Percentiles rank a stretch among this genome's conserved stretches.
Conservation (phyloP, 2,888 invertebrate species). For the Cantharis flavilabris region DNA sequence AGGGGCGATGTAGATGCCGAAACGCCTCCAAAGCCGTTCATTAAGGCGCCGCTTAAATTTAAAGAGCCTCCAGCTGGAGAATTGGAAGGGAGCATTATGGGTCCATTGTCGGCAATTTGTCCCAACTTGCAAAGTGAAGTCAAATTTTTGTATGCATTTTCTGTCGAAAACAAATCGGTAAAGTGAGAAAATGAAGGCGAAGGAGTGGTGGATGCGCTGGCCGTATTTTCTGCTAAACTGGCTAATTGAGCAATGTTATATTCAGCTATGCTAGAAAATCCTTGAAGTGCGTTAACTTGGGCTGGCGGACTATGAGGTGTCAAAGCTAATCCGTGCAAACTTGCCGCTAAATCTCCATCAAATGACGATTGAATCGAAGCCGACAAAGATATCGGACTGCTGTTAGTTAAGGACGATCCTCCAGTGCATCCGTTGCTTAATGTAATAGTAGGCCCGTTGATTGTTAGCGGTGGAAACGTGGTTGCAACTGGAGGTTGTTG, state of each 20-base stretch:
- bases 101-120: constrained; percentile 55
- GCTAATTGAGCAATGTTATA: constrained; percentile 86
- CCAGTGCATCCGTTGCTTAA: constrained; percentile 48
- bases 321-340: constrained; percentile 46
- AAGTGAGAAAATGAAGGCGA: constrained; percentile 74
- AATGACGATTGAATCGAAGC: constrained; percentile 77
- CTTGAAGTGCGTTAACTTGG: constrained; percentile 49
- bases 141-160: constrained; percentile 84
- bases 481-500: constrained; percentile 11
- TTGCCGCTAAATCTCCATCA: constrained; percentile 67
- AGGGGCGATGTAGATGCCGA: constrained; percentile 68
- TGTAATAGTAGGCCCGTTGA: constrained; percentile 41
- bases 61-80: constrained; percentile 61
- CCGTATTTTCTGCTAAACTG: constrained; percentile 74
- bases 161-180: constrained; percentile 77
- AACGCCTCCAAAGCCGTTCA: constrained; percentile 63
- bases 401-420: constrained; percentile 63
- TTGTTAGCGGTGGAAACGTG: constrained; percentile 44
- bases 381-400: constrained; percentile 70
- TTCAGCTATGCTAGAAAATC: constrained; percentile 77
- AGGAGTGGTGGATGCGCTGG: constrained; percentile 50
- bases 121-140: constrained; percentile 89
- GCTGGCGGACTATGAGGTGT: constrained; percentile 47
- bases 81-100: constrained; percentile 61
- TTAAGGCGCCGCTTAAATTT: constrained; percentile 56